Conservation (phyloP, 1,140 invertebrate species). For the Tribolium madens region DNA sequence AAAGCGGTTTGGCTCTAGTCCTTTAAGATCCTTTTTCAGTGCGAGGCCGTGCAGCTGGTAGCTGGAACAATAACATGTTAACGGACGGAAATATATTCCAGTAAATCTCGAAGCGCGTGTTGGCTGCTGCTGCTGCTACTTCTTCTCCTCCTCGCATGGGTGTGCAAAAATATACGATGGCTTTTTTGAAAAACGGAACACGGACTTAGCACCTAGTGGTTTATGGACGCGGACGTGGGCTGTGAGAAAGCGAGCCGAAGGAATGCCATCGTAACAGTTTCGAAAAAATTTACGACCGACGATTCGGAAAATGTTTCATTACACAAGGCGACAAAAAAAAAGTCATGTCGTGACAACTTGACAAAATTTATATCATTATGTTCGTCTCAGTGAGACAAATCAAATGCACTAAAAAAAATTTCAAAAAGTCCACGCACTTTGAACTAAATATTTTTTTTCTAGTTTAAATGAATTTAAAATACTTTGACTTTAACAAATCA, state of each 20-base stretch:
- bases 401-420: too few species aligned
- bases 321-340: too few species aligned
- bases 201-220: not conserved
- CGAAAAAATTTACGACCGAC: not conserved
- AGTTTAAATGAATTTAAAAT: too few species aligned
- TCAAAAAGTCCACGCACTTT: too few species aligned
- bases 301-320: too few species aligned
- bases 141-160: conserved; percentile 2
- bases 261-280: not conserved
- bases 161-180: conserved; percentile 14
- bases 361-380: too few species aligned
- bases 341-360: too few species aligned
- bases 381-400: too few species aligned
- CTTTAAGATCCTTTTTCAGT: conserved; percentile 36
- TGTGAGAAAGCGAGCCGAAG: not conserved
- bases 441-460: too few species aligned
- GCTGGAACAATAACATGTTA: conserved; percentile 45
- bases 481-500: too few species aligned
- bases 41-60: conserved; percentile 39
- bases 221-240: not conserved
- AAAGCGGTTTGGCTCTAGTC: conserved; percentile 32
- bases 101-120: conserved; percentile 42
- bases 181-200: conserved; percentile 16
- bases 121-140: conserved; percentile 2
- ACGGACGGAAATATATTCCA: conserved; percentile 43